A percentile compares a stretch with the other conserved stretches of the same genome.
Conservation (phyloP, 1,140 invertebrate species). For the Lamellibrachia luymesi region DNA sequence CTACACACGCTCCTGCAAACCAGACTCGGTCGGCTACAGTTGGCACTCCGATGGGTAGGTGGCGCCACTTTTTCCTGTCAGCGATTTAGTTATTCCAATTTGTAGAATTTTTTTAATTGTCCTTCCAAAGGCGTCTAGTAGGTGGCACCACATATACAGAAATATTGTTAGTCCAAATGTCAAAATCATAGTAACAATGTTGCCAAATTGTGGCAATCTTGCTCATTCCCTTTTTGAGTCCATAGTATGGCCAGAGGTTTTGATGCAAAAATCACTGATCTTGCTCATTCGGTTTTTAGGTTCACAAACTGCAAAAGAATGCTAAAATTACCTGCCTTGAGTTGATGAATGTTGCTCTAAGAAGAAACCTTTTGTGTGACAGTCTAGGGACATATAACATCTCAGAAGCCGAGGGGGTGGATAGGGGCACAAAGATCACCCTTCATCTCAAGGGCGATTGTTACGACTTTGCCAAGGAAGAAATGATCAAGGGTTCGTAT, state of each 20-base stretch:
- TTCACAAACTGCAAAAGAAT: background rate
- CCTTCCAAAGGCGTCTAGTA: background rate
- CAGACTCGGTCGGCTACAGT: slow-evolving; percentile 68
- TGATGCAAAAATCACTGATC: too few relatives aligned
- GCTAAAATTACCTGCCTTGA: background rate
- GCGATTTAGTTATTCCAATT: background rate
- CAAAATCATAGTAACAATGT: background rate
- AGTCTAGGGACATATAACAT: slow-evolving; percentile 88
- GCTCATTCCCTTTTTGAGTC: too few relatives aligned
- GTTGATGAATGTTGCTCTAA: background rate
- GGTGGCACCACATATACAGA: background rate
- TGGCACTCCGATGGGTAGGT: slow-evolving; percentile 87
- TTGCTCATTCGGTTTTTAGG: too few relatives aligned
- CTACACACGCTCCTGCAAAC: slow-evolving; percentile 67
- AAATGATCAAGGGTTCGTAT: slow-evolving; percentile 70
- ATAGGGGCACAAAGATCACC: slow-evolving; percentile 90
- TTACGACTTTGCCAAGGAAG: slow-evolving; percentile 86
- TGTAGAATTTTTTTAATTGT: background rate
- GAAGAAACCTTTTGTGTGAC: slow-evolving; percentile 33
- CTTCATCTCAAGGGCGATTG: slow-evolving; percentile 80
- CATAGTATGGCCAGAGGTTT: too few relatives aligned
- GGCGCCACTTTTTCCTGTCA: background rate
- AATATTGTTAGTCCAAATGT: background rate
- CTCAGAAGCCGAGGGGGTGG: slow-evolving; percentile 76
- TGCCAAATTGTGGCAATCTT: too few relatives aligned